Base-by-base conservation (phyloP, 2,888 invertebrate genomes). In the Spodoptera littoralis region DNA sequence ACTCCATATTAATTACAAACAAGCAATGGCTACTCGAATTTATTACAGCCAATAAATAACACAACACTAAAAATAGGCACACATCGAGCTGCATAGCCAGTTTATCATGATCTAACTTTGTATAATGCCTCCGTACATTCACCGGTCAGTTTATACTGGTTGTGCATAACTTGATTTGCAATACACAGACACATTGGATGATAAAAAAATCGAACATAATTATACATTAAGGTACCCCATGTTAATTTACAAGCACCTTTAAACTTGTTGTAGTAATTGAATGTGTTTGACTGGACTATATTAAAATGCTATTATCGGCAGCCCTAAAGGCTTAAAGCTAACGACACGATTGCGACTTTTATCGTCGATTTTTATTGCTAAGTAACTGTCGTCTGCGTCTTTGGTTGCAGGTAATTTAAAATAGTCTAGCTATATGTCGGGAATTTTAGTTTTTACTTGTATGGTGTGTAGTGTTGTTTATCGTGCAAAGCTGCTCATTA, bases 181-280 rank as follows among this genome's bases (percentile, higher is more conserved):
- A 27, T 5, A 3, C 3, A 27, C 36, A 61, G 42, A 73, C 56
- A 66, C 45, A 65, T 24, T 63, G 63, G 62, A 58, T 11, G 47
- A 52, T 53, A 65, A 59, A 60, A 60, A n/a, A 58, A 65, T 65
- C 61, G 63, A 60, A 12, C 52, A 71, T 78, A 77, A 78, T 73
- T 69, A 60, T 46, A 49, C 6, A 3, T 46, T 61, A 56, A 50
- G 51, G 71, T 70, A 73, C 60, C 27, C 49, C 65, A 77, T 55
- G 66, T 69, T 76, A 71, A 79, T 79, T 79, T 79, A 78, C 65
- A 62, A 53, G 69, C 65, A 68, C 70, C 68, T 79, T 63, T 13
- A 11, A 36, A 67, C 72, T 79, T 66, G 73, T 79, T 70, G 65
- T 59, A 73, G 66, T 80, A 76, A 79, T 80, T 79, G 71, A 79